phyloP scores from a whole-genome alignment of 2,113 vertebrate genomes.

The Nothocercus julius region DNA sequence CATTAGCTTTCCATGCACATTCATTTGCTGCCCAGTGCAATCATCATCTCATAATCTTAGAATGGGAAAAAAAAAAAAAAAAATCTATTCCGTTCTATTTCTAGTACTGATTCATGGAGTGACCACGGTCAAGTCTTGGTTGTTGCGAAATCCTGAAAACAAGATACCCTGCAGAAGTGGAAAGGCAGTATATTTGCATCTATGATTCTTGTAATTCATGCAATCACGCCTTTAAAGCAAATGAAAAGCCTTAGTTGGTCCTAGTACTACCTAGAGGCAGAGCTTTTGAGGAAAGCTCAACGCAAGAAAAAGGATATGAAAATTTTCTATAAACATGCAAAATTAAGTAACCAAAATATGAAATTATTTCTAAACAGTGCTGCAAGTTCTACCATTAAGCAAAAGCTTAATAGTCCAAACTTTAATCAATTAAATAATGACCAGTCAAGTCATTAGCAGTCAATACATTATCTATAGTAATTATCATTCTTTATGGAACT shows the following conservation, averaged over 20 bases:
- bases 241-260: background rate
- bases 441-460: background rate
- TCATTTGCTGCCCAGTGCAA: background rate
- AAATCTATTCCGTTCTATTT: background rate
- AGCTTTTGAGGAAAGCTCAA: background rate
- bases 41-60: background rate
- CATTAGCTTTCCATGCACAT: fast-evolving
- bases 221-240: background rate
- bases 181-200: background rate
- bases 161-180: no score
- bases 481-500: background rate
- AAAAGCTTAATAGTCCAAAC: background rate
- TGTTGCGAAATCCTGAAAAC: background rate
- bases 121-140: background rate
- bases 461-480: background rate
- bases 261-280: no score
- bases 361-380: background rate
- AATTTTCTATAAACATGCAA: background rate
- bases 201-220: background rate
- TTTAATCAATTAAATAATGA: background rate
- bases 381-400: background rate
- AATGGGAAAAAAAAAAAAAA: background rate
- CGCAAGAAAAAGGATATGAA: background rate
- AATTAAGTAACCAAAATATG: background rate
- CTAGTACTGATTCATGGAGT: fast-evolving